These are phyloP conservation scores for Cyanoliseus patagonus DNA, from an alignment of 2,113 vertebrate genomes.

Conservation along the genomic window DNA sequence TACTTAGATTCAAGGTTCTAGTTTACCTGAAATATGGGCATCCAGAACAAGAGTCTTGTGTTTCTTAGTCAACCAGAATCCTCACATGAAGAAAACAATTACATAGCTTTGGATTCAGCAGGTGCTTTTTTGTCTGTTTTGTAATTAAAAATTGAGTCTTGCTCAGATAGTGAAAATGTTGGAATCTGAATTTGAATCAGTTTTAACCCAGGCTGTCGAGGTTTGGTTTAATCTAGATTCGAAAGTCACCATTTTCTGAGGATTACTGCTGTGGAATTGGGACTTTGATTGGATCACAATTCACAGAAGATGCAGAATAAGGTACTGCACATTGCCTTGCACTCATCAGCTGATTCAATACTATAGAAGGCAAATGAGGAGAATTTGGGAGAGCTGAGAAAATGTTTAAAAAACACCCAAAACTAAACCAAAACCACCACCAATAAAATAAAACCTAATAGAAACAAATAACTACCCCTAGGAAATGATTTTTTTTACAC, in stretches of 20 bases:
- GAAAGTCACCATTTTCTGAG: not conserved
- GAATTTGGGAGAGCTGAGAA: not conserved
- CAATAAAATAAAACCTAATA: too few relatives aligned
- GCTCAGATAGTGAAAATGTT: not conserved
- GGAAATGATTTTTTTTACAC: not conserved
- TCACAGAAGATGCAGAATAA: not conserved
- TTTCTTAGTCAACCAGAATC: not conserved
- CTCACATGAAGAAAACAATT: not conserved
- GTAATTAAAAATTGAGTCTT: not conserved
- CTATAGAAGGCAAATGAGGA: not conserved
- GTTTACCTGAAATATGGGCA: not conserved
- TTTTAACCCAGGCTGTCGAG: rapidly evolving
- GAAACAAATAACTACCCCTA: not conserved
- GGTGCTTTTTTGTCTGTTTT: not conserved
- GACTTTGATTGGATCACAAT: not conserved
- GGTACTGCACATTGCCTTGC: not conserved
- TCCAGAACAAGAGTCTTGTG: not conserved
- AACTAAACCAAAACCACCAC: not conserved
- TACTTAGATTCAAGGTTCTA: not conserved
- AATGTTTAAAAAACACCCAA: not conserved
- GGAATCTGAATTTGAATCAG: not conserved
- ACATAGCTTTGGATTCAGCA: not conserved
- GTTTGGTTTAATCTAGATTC: not conserved
- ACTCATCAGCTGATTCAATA: not conserved
- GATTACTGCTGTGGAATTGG: not conserved